Evolutionary conservation across 1,140 invertebrate genomes (phyloP).

Genomic region (Trichonephila clavipes): DNA sequence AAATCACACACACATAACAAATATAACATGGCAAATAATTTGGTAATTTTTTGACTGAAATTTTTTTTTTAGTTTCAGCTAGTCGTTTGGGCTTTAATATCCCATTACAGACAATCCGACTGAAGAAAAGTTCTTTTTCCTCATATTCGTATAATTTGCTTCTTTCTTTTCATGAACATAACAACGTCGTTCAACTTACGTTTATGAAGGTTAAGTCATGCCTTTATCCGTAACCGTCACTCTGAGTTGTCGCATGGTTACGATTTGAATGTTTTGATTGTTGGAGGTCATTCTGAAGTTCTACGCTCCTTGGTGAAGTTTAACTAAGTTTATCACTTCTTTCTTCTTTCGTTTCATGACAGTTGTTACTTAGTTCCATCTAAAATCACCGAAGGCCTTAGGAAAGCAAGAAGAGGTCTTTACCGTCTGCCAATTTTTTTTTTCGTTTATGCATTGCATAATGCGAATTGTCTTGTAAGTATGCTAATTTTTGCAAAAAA

Average conservation of each 20-base stretch:
- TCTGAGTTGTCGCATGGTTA: constrained; percentile 24
- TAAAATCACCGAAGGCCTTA: not conserved
- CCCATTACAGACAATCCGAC: too few relatives aligned
- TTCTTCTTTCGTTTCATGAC: not conserved
- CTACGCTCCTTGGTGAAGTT: not conserved
- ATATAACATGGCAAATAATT: too few relatives aligned
- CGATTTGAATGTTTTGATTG: constrained; percentile 39
- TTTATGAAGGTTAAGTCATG: not conserved
- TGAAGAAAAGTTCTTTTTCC: too few relatives aligned
- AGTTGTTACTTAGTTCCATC: not conserved
- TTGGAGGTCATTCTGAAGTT: constrained; percentile 53
- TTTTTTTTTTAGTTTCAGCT: too few relatives aligned
- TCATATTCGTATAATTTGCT: too few relatives aligned
- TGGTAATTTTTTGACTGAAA: too few relatives aligned
- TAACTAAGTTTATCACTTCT: not conserved
- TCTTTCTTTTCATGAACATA: too few relatives aligned
- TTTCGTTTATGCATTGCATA: not conserved
- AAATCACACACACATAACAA: too few relatives aligned
- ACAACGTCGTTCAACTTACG: too few relatives aligned
- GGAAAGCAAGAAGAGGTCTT: not conserved
- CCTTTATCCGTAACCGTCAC: constrained; percentile 4
- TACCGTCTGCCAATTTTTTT: not conserved
- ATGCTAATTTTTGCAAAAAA: too few relatives aligned
- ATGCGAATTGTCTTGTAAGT: too few relatives aligned
- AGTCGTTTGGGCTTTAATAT: too few relatives aligned